These are phyloP conservation scores for Chydorus sphaericus DNA, from an alignment of 2,888 invertebrate species.

Conservation along the genomic window DNA sequence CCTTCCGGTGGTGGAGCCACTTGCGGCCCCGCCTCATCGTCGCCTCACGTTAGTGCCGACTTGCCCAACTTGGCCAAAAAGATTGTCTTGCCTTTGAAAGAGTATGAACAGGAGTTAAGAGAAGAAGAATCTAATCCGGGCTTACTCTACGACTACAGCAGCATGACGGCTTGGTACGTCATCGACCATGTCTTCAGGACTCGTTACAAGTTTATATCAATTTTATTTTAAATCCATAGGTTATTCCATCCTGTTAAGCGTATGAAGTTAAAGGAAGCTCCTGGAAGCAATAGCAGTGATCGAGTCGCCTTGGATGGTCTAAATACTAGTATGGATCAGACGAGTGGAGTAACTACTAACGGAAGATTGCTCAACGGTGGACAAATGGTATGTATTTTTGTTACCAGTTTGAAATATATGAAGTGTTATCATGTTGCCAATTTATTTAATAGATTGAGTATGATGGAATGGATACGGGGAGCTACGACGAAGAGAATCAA, in stretches of 20 bases:
- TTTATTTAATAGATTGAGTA: background rate
- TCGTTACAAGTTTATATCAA: background rate
- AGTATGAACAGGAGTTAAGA: slow-evolving; percentile 59
- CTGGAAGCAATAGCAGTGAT: background rate
- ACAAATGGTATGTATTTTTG: background rate
- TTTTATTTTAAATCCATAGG: slow-evolving; percentile 33
- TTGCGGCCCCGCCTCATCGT: background rate
- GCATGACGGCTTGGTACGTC: slow-evolving; percentile 65
- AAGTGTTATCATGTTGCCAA: too few species aligned
- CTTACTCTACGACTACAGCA: slow-evolving; percentile 76
- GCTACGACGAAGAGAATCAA: background rate
- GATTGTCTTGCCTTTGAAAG: slow-evolving; percentile 60
- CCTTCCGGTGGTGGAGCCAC: slow-evolving; percentile 28
- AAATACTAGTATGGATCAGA: too few species aligned
- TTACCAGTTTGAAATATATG: too few species aligned
- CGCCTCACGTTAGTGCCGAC: background rate
- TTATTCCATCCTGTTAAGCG: slow-evolving; percentile 73
- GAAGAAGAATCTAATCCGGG: slow-evolving; percentile 60
- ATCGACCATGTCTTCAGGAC: slow-evolving; percentile 15
- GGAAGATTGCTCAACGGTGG: background rate
- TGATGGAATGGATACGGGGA: background rate
- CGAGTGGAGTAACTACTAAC: background rate
- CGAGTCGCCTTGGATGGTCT: too few species aligned
- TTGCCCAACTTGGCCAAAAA: slow-evolving; percentile 37
- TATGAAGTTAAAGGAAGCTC: slow-evolving; percentile 38